Percentiles rank a stretch among this genome's conserved stretches.
Evolutionary conservation across 2,888 invertebrate genomes (phyloP).

Genomic region (Adela reaumurella): DNA sequence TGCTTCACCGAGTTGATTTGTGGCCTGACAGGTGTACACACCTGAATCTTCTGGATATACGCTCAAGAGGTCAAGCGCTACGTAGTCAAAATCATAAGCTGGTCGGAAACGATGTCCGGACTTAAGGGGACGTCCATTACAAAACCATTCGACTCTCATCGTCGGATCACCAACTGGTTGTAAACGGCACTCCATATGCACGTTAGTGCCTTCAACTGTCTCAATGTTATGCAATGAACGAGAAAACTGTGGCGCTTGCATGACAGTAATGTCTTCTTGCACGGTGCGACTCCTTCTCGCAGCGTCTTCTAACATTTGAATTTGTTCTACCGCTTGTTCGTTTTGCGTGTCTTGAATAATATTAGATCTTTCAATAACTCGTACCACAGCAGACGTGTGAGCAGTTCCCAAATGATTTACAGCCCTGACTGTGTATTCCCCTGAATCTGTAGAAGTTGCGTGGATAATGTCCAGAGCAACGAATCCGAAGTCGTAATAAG

Average conservation of each 20-base stretch:
- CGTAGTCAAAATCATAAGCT: slow-evolving; percentile 95
- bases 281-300: slow-evolving; percentile 67
- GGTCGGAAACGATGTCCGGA: slow-evolving; percentile 93
- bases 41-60: slow-evolving; percentile 98
- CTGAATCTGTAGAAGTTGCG: slow-evolving; percentile 89
- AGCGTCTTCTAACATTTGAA: slow-evolving; percentile 82
- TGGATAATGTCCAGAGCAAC: slow-evolving; percentile 95
- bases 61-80: slow-evolving; percentile 91
- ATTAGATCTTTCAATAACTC: slow-evolving; percentile 77
- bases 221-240: slow-evolving; percentile 85
- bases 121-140: slow-evolving; percentile 88
- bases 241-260: slow-evolving; percentile 85
- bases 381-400: slow-evolving; percentile 86
- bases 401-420: slow-evolving; percentile 92
- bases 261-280: slow-evolving; percentile 77
- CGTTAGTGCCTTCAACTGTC: slow-evolving; percentile 86
- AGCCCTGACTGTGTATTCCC: slow-evolving; percentile 92
- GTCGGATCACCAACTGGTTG: slow-evolving; percentile 89
- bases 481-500: slow-evolving; percentile 96
- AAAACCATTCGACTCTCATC: slow-evolving; percentile 95
- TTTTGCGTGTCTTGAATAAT: slow-evolving; percentile 87
- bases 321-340: slow-evolving; percentile 88
- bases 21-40: slow-evolving; percentile 92
- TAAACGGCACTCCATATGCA: slow-evolving; percentile 87
- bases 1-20: slow-evolving; percentile 91